Conservation (phyloP, 1,140 invertebrate species). For the Diachasma alloeum region DNA sequence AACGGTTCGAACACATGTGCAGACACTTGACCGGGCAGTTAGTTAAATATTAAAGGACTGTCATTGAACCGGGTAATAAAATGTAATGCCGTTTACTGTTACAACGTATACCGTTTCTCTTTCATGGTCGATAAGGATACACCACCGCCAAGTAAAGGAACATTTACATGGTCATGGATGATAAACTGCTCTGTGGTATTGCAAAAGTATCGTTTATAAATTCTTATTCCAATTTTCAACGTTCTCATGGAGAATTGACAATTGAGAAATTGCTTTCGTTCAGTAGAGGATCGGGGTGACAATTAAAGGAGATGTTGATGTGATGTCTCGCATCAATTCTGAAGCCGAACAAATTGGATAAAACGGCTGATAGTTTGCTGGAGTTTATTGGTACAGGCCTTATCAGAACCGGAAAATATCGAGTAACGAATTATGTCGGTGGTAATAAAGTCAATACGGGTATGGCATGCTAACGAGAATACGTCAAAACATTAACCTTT, state of each 20-base stretch:
- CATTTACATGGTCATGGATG: background rate
- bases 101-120: constrained; percentile 25
- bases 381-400: background rate
- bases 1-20: constrained; percentile 13
- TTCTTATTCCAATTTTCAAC: background rate
- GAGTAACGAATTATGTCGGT: constrained; percentile 1
- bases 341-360: background rate
- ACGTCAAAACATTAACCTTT: constrained; percentile 1
- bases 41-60: constrained; percentile 29
- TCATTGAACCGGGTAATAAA: constrained; percentile 32
- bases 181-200: background rate
- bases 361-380: background rate
- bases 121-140: constrained; percentile 33
- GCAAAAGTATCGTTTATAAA: background rate
- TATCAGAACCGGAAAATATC: constrained; percentile 11
- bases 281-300: too few relatives aligned
- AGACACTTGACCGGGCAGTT: constrained; percentile 17
- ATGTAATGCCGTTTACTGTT: constrained; percentile 35
- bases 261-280: too few relatives aligned
- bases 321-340: background rate
- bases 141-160: background rate
- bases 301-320: background rate
- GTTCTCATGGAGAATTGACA: too few relatives aligned
- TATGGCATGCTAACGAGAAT: background rate
- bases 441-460: background rate